A percentile compares a stretch with the other conserved stretches of the same genome.
These are phyloP conservation scores for Tiphia femorata DNA, from an alignment of 2,888 invertebrate genomes.

Conservation along the genomic window DNA sequence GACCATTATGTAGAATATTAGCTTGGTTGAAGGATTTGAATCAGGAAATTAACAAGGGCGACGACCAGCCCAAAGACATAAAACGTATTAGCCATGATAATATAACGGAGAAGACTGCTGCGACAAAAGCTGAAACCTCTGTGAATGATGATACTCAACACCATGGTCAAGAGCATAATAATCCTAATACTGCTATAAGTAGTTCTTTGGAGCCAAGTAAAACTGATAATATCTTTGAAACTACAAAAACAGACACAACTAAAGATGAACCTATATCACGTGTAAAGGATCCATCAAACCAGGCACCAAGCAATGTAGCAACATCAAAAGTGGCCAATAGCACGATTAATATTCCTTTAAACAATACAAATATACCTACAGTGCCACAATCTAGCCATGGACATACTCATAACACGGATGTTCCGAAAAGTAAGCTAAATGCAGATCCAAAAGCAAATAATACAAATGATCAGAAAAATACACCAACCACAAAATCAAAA, in stretches of 20 bases:
- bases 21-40: conserved; percentile 33
- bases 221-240: background rate
- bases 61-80: background rate
- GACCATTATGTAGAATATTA: conserved; percentile 42
- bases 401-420: no score
- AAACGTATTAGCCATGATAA: background rate
- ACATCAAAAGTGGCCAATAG: no score
- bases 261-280: background rate
- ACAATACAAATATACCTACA: no score
- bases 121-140: background rate
- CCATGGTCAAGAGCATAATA: background rate
- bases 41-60: background rate
- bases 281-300: background rate
- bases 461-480: background rate
- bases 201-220: no score
- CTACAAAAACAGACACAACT: background rate
- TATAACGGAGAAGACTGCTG: background rate
- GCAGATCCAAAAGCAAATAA: background rate
- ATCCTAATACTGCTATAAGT: no score
- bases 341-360: no score
- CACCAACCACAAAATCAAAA: no score
- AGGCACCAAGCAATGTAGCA: no score
- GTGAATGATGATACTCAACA: background rate
- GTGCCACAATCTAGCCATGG: no score
- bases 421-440: background rate